Evolutionary conservation across 1,140 invertebrate species (phyloP).

Genomic region (Drosophila ogumai): DNA sequence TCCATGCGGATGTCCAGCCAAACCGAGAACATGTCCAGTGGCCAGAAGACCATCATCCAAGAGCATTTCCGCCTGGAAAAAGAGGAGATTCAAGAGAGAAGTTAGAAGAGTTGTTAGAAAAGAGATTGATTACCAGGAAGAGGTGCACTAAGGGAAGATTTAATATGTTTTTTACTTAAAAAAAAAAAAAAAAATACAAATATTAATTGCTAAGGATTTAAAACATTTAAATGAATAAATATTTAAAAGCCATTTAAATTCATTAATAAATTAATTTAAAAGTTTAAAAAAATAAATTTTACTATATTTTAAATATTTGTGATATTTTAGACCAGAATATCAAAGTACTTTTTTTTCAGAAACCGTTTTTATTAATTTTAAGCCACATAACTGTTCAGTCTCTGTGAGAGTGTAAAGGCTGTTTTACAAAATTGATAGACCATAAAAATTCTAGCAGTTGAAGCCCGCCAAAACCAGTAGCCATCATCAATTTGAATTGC

Average conservation of each 20-base stretch:
- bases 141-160: not conserved
- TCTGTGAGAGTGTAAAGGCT: constrained; percentile 10
- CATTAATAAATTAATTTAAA: not conserved
- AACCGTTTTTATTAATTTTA: not conserved
- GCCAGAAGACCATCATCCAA: constrained; percentile 56
- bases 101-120: constrained; percentile 36
- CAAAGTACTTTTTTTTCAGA: not conserved
- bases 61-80: constrained; percentile 68
- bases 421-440: constrained; percentile 70
- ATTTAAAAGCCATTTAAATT: not conserved
- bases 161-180: too few species aligned
- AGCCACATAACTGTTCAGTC: not conserved
- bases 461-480: constrained; percentile 72
- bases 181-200: too few species aligned
- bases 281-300: not conserved
- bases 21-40: constrained; percentile 27
- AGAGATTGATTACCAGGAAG: constrained; percentile 48
- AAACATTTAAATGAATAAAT: too few species aligned
- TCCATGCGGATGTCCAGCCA: constrained; percentile 43
- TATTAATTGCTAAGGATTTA: too few species aligned
- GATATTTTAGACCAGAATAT: too few species aligned
- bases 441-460: constrained; percentile 66
- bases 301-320: not conserved
- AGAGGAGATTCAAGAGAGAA: not conserved
- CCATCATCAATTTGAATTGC: constrained; percentile 78